Conservation (phyloP, 2,113 vertebrate genomes). For the Carettochelys insculpta region DNA sequence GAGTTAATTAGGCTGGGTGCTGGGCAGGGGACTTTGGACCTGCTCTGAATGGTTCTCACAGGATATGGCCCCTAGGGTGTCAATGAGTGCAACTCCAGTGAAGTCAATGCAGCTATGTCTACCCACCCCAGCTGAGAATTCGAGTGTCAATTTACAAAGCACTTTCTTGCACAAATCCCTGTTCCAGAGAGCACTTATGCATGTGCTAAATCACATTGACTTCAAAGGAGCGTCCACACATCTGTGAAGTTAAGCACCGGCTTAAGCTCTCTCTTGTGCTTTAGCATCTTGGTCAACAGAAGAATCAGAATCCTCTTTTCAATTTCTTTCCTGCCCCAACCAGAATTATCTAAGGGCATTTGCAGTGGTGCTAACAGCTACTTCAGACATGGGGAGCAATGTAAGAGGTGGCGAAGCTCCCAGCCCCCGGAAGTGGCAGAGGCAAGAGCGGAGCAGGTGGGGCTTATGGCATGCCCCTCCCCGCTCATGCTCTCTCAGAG, state of each 20-base stretch:
- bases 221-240: background rate
- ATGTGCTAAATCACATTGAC: background rate
- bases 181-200: background rate
- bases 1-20: background rate
- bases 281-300: background rate
- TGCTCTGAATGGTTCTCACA: background rate
- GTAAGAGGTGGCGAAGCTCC: too few species aligned
- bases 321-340: background rate
- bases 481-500: too few species aligned
- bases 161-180: background rate
- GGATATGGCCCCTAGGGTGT: too few species aligned
- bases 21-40: background rate
- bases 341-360: background rate
- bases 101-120: background rate
- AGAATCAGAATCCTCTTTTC: background rate
- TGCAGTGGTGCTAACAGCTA: too few species aligned
- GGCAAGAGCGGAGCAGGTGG: too few species aligned
- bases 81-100: background rate
- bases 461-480: too few species aligned
- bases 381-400: too few species aligned
- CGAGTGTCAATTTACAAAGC: background rate
- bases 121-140: background rate
- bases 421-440: too few species aligned
- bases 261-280: background rate
- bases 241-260: background rate